Evolutionary conservation across 2,113 vertebrate species (phyloP), one percentile per base, ranked within the genome.

Genomic region (Jaculus jaculus): DNA sequence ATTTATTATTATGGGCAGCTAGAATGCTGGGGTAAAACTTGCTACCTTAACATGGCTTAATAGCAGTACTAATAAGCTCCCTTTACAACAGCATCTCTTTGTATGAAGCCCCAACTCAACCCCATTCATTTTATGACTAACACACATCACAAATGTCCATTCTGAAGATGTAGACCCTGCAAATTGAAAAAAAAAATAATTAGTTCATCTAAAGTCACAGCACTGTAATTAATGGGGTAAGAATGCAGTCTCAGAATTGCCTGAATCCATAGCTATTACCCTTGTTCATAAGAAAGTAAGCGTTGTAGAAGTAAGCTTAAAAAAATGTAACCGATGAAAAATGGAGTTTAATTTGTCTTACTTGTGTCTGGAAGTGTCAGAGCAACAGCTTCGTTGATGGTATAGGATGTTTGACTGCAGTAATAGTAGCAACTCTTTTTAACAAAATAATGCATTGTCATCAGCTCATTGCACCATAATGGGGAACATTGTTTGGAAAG

Each of bases 391-490:
- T 94, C 47, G 68, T 73, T 97, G 94, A 96, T 95, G 95, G 91
- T 79, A 96, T 42, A 61, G 63, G 84, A 95, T 95, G 94, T 93
- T 97, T 92, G 96, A 89, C 63, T 93, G 30, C 90, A 73, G 42
- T 80, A 47, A 93, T 73, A 94, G 92, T 92, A 89, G 75, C 93
- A 97, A 63, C 91, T 78, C n/a, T 77, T 97, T 97, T 96, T 93
- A 96, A 90, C 82, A 92, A 87, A 92, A 93, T 83, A 93, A 93
- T 96, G 69, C 88, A 89, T 89, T 86, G 61, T 42, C 96, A 69
- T 95, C 96, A 97, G 66, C 87, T 80, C 95, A 83, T 94, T 96
- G 97, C 97, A 92, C 93, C 98, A 89, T 80, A 90, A 74, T 81
- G 77, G 75, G 97, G 91, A 97, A 80, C 73, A 74, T 91, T 95